Percentiles rank a stretch among this genome's conserved stretches.
phyloP scores from a whole-genome alignment of 1,140 invertebrate genomes.

The Formica selysi region DNA sequence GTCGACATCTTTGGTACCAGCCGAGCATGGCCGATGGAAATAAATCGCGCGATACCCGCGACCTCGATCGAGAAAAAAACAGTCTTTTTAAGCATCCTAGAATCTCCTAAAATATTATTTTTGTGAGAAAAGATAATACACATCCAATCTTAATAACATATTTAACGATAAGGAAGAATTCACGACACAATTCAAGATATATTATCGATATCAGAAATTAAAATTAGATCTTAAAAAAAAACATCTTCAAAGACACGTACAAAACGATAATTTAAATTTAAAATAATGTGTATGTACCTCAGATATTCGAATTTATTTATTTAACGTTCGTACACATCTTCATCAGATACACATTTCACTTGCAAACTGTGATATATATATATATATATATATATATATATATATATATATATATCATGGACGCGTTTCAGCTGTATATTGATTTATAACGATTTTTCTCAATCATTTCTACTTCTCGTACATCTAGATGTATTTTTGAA shows the following conservation, averaged over 20 bases:
- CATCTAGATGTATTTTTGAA: slow-evolving; percentile 16
- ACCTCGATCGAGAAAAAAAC: slow-evolving; percentile 8
- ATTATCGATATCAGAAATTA: neutral
- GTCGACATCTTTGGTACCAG: slow-evolving; percentile 68
- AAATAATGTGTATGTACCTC: neutral
- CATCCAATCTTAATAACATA: neutral
- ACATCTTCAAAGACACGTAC: neutral
- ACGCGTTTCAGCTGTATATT: neutral
- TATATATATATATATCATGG: neutral
- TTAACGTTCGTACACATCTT: slow-evolving; percentile 60
- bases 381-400: slow-evolving; percentile 6
- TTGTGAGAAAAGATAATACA: neutral
- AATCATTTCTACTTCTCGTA: slow-evolving; percentile 21
- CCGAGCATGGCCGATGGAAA: slow-evolving; percentile 42
- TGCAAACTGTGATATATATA: neutral
- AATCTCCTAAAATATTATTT: neutral
- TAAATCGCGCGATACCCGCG: slow-evolving; percentile 44
- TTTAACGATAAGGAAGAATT: neutral
- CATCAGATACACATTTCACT: slow-evolving; percentile 39
- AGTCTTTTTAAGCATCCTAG: slow-evolving; percentile 17
- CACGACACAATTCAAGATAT: neutral
- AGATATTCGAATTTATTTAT: slow-evolving; percentile 59
- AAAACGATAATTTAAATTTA: neutral
- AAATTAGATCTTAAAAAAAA: too few relatives aligned
- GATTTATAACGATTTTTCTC: slow-evolving; percentile 33